Evolutionary conservation across 2,888 invertebrate species (phyloP), one percentile per base, ranked within the genome.

Genomic region (Mythimna lalbum): DNA sequence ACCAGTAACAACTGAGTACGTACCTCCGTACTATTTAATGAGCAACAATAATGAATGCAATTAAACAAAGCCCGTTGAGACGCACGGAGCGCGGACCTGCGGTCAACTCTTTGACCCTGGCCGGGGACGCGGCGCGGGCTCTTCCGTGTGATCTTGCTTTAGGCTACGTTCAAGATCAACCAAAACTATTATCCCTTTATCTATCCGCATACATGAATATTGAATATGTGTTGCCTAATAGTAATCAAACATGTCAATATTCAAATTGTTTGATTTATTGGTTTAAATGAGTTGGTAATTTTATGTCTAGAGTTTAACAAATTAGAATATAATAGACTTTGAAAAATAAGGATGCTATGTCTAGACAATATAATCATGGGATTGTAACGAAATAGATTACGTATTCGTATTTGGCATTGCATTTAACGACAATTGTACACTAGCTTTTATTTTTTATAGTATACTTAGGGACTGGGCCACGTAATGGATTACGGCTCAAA

Each of bases 81-180:
- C 78, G 76, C 76, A 70, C 78, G 80, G 80, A 76, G 14, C 36
- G 78, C 43, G 43, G 43, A 77, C 83, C 57, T 6, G 78, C 78
- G 84, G 85, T 84, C 86, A 82, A 83, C 80, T 76, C 69, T 81
- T 69, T 83, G 89, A 84, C 92, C 92, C 86, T 91, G 89, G 73
- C 31, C 52, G 86, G 83, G 90, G 90, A 85, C 90, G 81, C 80
- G 84, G 79, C 80, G 73, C 75, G 82, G 78, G 82, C 71, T 76
- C 89, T 92, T 92, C 92, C 92, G 92, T 84, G 80, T 89, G 84
- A 84, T 84, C 84, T 78, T 80, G 74, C 86, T 86, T 84, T 81
- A 80, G 81, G 82, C 82, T 75, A 67, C 74, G 73, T 86, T 85
- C 86, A 85, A 86, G 84, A 79, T 60, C 85, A 85, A 83, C 73